These are phyloP conservation scores for Oreohelix idahoensis DNA, from an alignment of 1,140 invertebrate genomes.

Conservation along the genomic window DNA sequence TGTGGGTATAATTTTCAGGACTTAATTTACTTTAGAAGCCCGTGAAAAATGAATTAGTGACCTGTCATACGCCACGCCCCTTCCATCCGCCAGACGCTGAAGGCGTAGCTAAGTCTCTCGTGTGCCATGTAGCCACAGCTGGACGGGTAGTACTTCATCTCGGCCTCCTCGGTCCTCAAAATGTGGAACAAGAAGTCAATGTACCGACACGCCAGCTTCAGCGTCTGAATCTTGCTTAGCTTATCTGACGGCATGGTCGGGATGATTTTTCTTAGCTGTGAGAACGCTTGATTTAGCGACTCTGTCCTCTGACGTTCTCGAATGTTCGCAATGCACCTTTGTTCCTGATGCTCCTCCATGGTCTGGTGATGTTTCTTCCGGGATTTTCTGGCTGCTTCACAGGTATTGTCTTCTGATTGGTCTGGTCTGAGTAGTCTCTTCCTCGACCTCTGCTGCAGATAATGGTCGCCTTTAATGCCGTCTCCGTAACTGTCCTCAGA, in stretches of 20 bases:
- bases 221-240: conserved; percentile 96
- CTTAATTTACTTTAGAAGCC: no score
- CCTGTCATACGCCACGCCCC: conserved; percentile 86
- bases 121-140: conserved; percentile 85
- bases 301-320: conserved; percentile 95
- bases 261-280: conserved; percentile 91
- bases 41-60: no score
- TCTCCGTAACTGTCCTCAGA: conserved; percentile 27
- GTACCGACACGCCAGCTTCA: conserved; percentile 87
- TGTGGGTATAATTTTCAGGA: no score
- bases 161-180: conserved; percentile 63
- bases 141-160: conserved; percentile 68
- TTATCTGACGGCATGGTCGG: conserved; percentile 98
- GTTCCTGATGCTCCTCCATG: conserved; percentile 73
- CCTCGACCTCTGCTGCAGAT: neutral
- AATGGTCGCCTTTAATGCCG: neutral
- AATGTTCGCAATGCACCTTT: conserved; percentile 94
- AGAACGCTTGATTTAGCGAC: conserved; percentile 95
- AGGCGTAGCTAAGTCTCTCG: conserved; percentile 92
- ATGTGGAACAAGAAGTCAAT: conserved; percentile 87
- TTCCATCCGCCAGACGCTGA: conserved; percentile 96
- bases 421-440: conserved; percentile 17
- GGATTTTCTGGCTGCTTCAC: conserved; percentile 26
- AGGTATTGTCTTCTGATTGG: neutral
- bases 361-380: conserved; percentile 52